These are phyloP conservation scores for Eriocheir sinensis DNA, from an alignment of 1,140 invertebrate species.

Conservation along the genomic window DNA sequence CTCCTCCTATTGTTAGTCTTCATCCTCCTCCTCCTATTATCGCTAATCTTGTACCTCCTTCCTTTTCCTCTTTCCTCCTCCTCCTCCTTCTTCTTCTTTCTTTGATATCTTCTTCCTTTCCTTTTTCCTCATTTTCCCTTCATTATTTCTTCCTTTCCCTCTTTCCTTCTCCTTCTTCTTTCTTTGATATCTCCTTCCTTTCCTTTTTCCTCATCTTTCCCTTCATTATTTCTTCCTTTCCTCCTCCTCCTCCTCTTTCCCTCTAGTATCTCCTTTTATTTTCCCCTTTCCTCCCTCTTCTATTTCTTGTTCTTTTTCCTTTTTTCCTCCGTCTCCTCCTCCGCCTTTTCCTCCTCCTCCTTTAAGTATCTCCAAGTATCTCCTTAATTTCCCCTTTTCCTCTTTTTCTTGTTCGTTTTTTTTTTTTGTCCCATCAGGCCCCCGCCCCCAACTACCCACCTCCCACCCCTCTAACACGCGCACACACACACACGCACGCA, in stretches of 20 bases:
- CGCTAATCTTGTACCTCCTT: neutral
- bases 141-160: neutral
- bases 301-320: neutral
- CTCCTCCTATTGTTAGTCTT: no score
- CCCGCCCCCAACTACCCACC: neutral
- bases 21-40: no score
- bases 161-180: constrained; percentile 24
- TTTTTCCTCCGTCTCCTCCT: neutral
- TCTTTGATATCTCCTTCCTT: neutral
- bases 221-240: neutral
- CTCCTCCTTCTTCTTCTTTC: no score
- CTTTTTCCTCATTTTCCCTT: neutral
- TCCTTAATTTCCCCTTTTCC: no score
- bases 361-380: no score
- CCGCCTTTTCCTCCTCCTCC: neutral
- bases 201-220: no score
- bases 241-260: no score
- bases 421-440: neutral
- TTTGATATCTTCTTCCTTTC: neutral
- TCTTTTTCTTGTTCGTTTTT: no score
- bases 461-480: neutral
- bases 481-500: neutral
- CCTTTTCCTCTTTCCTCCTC: neutral
- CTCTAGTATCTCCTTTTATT: neutral
- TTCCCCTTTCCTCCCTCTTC: neutral